Conservation (phyloP, 2,888 invertebrate species). For the Cantharis rustica region DNA sequence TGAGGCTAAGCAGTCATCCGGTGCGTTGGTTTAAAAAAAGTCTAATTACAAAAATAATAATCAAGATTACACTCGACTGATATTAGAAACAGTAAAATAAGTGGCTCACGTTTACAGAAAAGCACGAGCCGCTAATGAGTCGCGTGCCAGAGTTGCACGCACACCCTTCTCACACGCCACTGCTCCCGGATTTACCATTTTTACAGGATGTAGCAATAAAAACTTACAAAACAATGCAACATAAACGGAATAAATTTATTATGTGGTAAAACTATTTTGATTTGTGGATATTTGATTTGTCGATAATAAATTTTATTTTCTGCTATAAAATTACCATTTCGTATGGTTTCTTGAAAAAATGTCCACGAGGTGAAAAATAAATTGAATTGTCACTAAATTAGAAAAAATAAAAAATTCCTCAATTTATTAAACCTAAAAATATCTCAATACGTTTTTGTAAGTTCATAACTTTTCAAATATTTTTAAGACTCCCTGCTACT, state of each 20-base stretch:
- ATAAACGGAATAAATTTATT: neutral
- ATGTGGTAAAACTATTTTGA: neutral
- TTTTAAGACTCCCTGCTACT: slow-evolving; percentile 3
- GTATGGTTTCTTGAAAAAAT: neutral
- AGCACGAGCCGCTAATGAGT: slow-evolving; percentile 29
- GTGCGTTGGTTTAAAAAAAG: slow-evolving; percentile 12
- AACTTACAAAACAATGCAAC: slow-evolving; percentile 10
- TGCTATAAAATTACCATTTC: neutral
- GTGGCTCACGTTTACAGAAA: slow-evolving; percentile 22
- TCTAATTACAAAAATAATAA: slow-evolving; percentile 24
- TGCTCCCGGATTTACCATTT: slow-evolving; percentile 9
- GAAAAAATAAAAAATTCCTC: neutral
- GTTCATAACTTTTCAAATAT: neutral
- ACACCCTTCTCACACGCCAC: slow-evolving; percentile 20
- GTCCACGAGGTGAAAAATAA: neutral
- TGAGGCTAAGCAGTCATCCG: neutral
- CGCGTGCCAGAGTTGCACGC: slow-evolving; percentile 21
- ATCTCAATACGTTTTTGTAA: neutral
- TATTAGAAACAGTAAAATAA: slow-evolving; percentile 17
- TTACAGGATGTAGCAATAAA: slow-evolving; percentile 3
- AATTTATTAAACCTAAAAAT: neutral
- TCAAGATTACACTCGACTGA: slow-evolving; percentile 12
- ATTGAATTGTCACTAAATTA: neutral
- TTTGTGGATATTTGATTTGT: neutral
- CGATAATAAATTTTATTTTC: neutral